phyloP scores from a whole-genome alignment of 2,113 vertebrate species.

The Heterochromis multidens region DNA sequence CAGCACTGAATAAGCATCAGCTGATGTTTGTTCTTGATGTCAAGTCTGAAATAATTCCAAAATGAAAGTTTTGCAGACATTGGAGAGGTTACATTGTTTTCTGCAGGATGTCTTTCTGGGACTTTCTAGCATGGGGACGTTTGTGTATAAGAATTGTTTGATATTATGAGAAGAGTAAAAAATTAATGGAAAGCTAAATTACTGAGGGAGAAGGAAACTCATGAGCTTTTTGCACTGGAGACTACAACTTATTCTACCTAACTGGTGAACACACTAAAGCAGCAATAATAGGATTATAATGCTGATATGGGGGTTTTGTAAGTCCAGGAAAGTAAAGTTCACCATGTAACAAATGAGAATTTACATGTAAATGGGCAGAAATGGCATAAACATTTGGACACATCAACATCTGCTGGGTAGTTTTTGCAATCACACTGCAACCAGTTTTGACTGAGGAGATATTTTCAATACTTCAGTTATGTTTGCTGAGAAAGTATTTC shows the following conservation, averaged over 20 bases:
- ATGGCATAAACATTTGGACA: not conserved
- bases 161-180: not conserved
- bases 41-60: not conserved
- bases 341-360: not conserved
- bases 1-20: not conserved
- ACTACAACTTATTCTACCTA: not conserved
- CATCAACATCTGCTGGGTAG: not conserved
- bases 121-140: no score
- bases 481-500: no score
- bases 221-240: not conserved
- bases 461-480: no score
- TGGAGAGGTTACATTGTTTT: not conserved
- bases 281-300: not conserved
- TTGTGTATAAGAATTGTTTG: no score
- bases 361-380: not conserved
- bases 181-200: rapidly evolving
- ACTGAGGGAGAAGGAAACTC: not conserved
- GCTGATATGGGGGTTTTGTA: no score
- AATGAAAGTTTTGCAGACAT: rapidly evolving
- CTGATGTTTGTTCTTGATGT: not conserved
- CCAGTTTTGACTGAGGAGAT: no score
- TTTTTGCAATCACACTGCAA: not conserved
- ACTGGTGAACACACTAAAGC: not conserved
- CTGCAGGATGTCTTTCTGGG: not conserved
- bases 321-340: no score